A percentile compares a stretch with the other conserved stretches of the same genome.
Evolutionary conservation across 2,113 vertebrate species (phyloP).

Genomic region (Vombatus ursinus): DNA sequence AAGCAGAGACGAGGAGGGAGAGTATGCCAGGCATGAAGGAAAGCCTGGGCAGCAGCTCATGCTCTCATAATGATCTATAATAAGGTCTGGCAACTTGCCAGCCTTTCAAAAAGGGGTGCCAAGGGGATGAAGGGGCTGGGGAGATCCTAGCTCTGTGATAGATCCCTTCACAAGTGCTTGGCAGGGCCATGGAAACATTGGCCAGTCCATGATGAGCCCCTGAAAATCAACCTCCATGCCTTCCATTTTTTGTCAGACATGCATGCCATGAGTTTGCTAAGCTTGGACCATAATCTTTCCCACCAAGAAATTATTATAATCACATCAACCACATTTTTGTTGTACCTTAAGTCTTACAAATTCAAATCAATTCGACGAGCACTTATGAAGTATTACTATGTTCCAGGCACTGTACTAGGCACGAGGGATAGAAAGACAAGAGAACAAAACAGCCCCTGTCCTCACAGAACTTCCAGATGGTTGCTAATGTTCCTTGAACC

Average conservation of each 20-base stretch:
- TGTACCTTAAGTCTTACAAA: neutral
- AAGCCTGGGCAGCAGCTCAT: neutral
- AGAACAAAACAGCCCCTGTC: neutral
- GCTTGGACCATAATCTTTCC: neutral
- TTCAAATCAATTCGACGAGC: neutral
- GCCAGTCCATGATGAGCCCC: neutral
- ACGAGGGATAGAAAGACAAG: neutral
- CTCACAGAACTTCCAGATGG: neutral
- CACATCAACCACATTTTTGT: neutral
- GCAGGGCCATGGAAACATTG: neutral
- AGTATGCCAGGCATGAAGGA: neutral
- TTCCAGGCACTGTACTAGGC: neutral
- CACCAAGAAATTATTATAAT: neutral
- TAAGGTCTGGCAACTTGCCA: neutral
- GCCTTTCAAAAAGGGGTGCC: neutral
- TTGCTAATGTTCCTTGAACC: no score
- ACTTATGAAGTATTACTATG: neutral
- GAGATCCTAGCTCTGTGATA: neutral
- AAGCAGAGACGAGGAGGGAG: neutral
- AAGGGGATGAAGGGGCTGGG: neutral
- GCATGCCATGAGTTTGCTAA: neutral
- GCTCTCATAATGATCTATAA: neutral
- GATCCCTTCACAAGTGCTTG: neutral
- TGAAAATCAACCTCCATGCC: neutral
- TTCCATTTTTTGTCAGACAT: neutral